These are phyloP conservation scores for Megaceryle maxima DNA, from an alignment of 2,113 vertebrate species.

Conservation along the genomic window DNA sequence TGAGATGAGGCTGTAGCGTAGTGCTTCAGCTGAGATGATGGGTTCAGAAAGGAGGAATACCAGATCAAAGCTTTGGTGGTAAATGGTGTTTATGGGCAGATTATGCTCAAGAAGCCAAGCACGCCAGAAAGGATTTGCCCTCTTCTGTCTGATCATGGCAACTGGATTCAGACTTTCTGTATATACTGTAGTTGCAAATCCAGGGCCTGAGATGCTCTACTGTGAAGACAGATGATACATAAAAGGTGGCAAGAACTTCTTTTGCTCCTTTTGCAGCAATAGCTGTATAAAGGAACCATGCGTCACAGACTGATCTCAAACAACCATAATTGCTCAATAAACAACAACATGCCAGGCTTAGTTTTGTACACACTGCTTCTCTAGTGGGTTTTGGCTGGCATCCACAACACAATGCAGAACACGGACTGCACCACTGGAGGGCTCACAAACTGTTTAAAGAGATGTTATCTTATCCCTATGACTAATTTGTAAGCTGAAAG, in stretches of 20 bases:
- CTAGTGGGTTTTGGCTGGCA: slow-evolving; percentile 21
- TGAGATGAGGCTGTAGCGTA: neutral
- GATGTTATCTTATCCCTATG: slow-evolving; percentile 21
- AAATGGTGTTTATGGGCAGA: neutral
- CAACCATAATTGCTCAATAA: neutral
- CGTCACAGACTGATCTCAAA: neutral
- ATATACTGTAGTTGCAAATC: rapidly evolving
- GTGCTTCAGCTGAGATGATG: neutral
- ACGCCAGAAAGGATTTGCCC: neutral
- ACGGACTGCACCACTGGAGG: slow-evolving; percentile 42
- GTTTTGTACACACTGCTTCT: neutral
- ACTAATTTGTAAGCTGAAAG: slow-evolving; percentile 25
- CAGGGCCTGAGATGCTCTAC: neutral
- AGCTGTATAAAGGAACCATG: neutral
- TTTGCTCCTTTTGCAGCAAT: neutral
- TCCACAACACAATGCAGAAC: neutral
- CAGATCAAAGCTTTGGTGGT: neutral
- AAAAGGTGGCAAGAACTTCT: neutral
- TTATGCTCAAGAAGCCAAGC: neutral
- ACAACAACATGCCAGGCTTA: neutral
- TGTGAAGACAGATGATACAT: neutral
- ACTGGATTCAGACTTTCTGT: neutral
- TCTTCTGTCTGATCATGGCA: neutral
- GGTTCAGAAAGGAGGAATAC: neutral
- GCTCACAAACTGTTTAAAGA: slow-evolving; percentile 47